Percentiles rank a stretch among this genome's conserved stretches.
Conservation (phyloP, 2,888 invertebrate genomes). For the Clunio marinus region DNA sequence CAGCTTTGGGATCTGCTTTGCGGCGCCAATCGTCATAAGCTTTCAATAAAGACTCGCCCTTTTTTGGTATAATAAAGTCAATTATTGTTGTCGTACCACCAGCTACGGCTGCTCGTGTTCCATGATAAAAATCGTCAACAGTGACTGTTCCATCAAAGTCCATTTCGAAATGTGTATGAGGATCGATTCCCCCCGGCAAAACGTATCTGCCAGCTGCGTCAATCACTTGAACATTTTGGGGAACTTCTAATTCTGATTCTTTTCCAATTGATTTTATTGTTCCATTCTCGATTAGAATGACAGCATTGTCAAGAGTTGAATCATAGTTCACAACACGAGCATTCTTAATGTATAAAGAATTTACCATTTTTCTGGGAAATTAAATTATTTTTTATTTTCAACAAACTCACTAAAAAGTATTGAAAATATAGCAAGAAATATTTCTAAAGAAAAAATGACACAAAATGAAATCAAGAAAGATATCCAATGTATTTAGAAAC, state of each 20-base stretch:
- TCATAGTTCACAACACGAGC: constrained; percentile 96
- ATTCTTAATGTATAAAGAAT: constrained; percentile 93
- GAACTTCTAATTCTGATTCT: constrained; percentile 52
- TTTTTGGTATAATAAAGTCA: constrained; percentile 81
- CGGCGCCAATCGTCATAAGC: constrained; percentile 86
- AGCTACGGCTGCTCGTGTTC: constrained; percentile 93
- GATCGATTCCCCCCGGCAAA: constrained; percentile 90
- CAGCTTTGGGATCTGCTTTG: constrained; percentile 93
- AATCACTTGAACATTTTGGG: constrained; percentile 86
- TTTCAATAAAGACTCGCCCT: constrained; percentile 80
- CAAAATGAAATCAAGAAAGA: too few relatives aligned
- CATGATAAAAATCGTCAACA: constrained; percentile 95
- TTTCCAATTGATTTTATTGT: constrained; percentile 71
- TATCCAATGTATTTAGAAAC: too few relatives aligned
- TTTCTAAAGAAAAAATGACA: too few relatives aligned
- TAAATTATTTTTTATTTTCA: too few relatives aligned
- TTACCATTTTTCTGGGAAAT: too few relatives aligned
- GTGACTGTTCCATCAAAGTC: constrained; percentile 87
- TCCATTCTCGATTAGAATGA: constrained; percentile 96
- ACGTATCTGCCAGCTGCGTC: constrained; percentile 90
- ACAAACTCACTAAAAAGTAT: too few relatives aligned
- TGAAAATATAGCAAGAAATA: too few relatives aligned
- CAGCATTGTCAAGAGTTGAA: constrained; percentile 73
- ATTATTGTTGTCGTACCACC: constrained; percentile 98
- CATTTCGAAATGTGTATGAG: constrained; percentile 94